Evolutionary conservation across 2,113 vertebrate genomes (phyloP).

Genomic region (Pelecanoides urinatrix): DNA sequence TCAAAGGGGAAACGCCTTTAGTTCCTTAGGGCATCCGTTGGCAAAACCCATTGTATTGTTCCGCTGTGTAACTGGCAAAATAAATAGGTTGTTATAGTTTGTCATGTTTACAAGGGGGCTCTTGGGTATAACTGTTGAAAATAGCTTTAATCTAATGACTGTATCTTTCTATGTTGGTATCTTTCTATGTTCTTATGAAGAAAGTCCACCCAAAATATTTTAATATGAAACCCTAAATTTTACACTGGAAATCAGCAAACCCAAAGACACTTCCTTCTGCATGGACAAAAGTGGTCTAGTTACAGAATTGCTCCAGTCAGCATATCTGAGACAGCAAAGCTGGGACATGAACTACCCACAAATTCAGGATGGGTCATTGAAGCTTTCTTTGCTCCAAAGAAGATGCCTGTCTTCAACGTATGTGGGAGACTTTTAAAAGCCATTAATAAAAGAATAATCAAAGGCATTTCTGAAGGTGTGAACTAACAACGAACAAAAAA

Average conservation of each 20-base stretch:
- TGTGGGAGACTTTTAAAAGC: not conserved
- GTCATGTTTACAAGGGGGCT: not conserved
- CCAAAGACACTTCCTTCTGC: not conserved
- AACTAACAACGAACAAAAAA: not conserved
- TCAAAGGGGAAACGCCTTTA: not conserved
- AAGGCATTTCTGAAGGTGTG: not conserved
- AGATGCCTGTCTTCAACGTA: not conserved
- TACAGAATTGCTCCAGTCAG: not conserved
- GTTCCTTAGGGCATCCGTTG: not conserved
- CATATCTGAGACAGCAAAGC: not conserved
- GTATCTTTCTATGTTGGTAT: not conserved
- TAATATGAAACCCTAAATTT: not conserved
- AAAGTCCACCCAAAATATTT: not conserved
- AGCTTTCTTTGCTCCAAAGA: not conserved
- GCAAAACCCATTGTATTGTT: slow-evolving; percentile 12
- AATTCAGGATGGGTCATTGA: not conserved
- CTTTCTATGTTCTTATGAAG: not conserved
- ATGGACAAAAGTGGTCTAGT: not conserved
- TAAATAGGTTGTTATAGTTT: not conserved
- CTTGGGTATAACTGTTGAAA: not conserved
- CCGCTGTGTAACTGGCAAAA: not conserved
- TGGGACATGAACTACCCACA: not conserved
- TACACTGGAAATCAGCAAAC: not conserved
- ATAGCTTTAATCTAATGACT: not conserved
- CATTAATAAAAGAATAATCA: not conserved